Conservation (phyloP, 2,888 invertebrate species). For the Tetanocera ferruginea region DNA sequence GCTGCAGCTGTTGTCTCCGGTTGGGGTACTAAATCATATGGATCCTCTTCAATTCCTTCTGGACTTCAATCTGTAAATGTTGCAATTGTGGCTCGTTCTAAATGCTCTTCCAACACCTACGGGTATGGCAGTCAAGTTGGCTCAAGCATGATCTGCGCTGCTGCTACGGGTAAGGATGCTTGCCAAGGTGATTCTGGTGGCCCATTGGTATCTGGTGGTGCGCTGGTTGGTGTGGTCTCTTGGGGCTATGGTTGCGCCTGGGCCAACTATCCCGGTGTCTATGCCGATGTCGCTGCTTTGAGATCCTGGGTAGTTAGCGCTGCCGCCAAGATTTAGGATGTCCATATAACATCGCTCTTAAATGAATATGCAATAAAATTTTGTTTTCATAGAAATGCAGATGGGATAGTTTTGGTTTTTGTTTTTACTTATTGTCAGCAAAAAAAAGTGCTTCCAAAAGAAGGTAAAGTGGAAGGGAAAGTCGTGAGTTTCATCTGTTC, state of each 20-base stretch:
- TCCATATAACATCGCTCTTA: background rate
- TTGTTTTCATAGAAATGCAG: background rate
- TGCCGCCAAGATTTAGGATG: conserved; percentile 64
- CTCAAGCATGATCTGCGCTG: conserved; percentile 54
- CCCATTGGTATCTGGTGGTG: conserved; percentile 48
- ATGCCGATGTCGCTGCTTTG: conserved; percentile 49
- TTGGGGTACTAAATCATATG: conserved; percentile 49
- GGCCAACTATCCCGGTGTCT: conserved; percentile 51
- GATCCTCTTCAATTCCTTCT: conserved; percentile 42
- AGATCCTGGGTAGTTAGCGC: conserved; percentile 45
- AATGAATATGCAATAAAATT: background rate
- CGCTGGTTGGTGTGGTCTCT: conserved; percentile 56
- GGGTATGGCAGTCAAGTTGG: conserved; percentile 47
- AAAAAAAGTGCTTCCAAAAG: no score
- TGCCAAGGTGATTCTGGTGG: conserved; percentile 59
- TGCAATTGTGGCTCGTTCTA: conserved; percentile 61
- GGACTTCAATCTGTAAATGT: conserved; percentile 71
- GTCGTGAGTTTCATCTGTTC: no score
- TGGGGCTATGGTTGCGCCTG: conserved; percentile 57
- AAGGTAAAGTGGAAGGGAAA: no score
- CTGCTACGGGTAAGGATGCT: conserved; percentile 48
- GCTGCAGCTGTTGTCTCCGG: conserved; percentile 47
- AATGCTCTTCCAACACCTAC: conserved; percentile 70
- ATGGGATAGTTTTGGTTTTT: background rate
- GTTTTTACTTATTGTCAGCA: no score